Evolutionary conservation across 2,888 invertebrate genomes (phyloP).

Genomic region (Acheta domesticus): DNA sequence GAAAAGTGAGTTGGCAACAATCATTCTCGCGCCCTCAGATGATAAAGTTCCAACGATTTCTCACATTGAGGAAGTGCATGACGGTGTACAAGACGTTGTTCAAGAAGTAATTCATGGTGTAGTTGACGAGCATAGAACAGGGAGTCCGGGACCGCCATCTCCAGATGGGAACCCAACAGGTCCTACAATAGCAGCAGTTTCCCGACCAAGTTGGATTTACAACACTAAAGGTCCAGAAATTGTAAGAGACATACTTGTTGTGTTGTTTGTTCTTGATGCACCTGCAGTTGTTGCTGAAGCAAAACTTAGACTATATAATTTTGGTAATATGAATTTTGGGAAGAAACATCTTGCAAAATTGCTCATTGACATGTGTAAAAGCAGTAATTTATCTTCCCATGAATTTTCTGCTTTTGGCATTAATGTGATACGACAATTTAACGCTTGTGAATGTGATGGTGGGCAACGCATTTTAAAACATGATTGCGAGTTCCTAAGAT

Average conservation of each 20-base stretch:
- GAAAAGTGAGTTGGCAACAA: slow-evolving; percentile 1
- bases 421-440: not conserved
- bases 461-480: slow-evolving; percentile 5
- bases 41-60: not conserved
- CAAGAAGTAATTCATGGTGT: slow-evolving; percentile 1
- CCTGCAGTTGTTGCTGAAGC: not conserved
- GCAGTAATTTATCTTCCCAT: not conserved
- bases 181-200: not conserved
- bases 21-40: not conserved
- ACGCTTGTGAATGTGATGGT: slow-evolving; percentile 1
- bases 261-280: slow-evolving; percentile 9
- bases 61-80: not conserved
- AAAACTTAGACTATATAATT: slow-evolving; percentile 4
- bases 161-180: not conserved
- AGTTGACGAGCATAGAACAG: not conserved
- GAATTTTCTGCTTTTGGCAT: not conserved
- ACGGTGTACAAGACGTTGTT: slow-evolving; percentile 9
- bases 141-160: not conserved
- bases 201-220: not conserved
- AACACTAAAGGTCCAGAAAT: slow-evolving; percentile 7
- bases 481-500: not conserved
- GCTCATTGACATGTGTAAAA: slow-evolving; percentile 1
- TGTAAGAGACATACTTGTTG: not conserved
- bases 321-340: not conserved
- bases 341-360: slow-evolving; percentile 5